A percentile compares a stretch with the other conserved stretches of the same genome.
Evolutionary conservation across 2,888 invertebrate species (phyloP).

Genomic region (Chymomyza amoena): DNA sequence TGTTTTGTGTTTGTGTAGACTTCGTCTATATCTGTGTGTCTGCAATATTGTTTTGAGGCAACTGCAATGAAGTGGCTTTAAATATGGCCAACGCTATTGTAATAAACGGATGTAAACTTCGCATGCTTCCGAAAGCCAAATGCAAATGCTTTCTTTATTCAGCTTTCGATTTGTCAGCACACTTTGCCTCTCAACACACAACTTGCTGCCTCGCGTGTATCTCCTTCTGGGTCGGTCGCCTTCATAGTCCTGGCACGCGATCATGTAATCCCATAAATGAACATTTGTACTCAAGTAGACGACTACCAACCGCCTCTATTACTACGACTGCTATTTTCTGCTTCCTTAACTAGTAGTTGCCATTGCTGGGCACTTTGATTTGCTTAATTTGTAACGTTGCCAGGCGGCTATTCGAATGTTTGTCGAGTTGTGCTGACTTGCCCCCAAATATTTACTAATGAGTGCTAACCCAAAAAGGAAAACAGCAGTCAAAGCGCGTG

Average conservation of each 20-base stretch:
- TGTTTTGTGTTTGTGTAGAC: conserved; percentile 27
- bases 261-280: conserved; percentile 52
- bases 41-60: conserved; percentile 52
- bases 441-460: conserved; percentile 65
- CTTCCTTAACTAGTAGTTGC: conserved; percentile 3
- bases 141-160: conserved; percentile 39
- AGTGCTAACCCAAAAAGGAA: conserved; percentile 63
- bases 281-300: conserved; percentile 42
- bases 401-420: conserved; percentile 63
- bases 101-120: conserved; percentile 66
- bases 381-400: conserved; percentile 59
- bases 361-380: conserved; percentile 44
- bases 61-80: not conserved
- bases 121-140: conserved; percentile 54
- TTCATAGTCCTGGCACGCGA: conserved; percentile 55
- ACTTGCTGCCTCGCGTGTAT: conserved; percentile 43
- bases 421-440: conserved; percentile 16
- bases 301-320: not conserved
- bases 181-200: not conserved
- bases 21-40: conserved; percentile 45
- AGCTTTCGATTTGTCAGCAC: not conserved
- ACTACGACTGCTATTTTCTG: not conserved
- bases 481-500: conserved; percentile 1
- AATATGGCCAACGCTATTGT: conserved; percentile 37
- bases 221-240: conserved; percentile 20